Evolutionary conservation across 2,113 vertebrate species (phyloP), one percentile per base, ranked within the genome.

Genomic region (Pipa parva): DNA sequence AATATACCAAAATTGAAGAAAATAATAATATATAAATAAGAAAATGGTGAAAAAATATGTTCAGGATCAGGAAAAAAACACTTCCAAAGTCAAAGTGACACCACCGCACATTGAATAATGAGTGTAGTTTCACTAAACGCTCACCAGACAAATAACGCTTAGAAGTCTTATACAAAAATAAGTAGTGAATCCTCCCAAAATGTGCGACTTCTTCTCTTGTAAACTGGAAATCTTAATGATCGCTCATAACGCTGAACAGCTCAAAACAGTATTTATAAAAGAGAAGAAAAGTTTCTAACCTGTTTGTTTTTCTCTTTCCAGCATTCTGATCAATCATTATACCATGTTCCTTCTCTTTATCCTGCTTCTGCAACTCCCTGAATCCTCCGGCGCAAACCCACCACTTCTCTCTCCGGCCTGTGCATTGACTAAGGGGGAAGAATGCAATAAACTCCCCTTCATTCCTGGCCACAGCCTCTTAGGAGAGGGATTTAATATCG

Each of bases 401-500:
- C 66, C 66, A 4, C 33, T 33, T 1, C 36, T 70, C 12, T 54
- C 57, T 18, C 45, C 28, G 2, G 24, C 31, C 17, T 70, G 66
- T 22, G 48, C 10, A 2, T 4, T 48, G 10, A 48, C 31, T 9
- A 45, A 42, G 10, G 21, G 18, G 6, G 1, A 18, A 18, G 56
- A 70, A 13, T 70, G 82, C 26, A 3, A 54, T 0, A n/a, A 15
- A 1, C 58, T 74, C 8, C 57, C 45, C 13, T 83, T 79, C 11
- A 73, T 77, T 1, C 82, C 82, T 0, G 80, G 84, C 1, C 1
- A 79, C 74, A 75, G 74, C 71, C 72, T 86, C 77, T 63, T 74
- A 12, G 84, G 84, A 1, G 71, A 75, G 29, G 82, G 82, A 33
- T 80, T 76, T 2, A 72, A 85, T 3, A 50, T 83, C 29, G 80